Conservation (phyloP, 2,797 vertebrate species). For the Schizopygopsis pylzovi region DNA sequence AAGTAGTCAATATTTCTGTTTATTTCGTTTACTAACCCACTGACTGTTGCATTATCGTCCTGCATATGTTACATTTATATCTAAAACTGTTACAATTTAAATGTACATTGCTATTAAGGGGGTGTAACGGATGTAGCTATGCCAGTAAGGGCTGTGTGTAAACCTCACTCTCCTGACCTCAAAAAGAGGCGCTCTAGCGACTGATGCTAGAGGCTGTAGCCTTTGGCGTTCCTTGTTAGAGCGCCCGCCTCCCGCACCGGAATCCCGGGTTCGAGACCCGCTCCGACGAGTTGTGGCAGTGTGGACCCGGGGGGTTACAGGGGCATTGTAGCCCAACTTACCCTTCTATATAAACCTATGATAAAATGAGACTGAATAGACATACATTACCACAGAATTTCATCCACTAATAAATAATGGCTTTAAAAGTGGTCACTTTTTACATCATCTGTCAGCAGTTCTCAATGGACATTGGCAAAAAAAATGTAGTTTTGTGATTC, state of each 20-base stretch:
- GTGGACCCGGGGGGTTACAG: too few relatives aligned
- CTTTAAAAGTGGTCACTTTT: conserved; percentile 48
- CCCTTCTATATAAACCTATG: not conserved
- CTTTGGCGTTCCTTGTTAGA: too few relatives aligned
- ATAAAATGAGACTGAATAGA: not conserved
- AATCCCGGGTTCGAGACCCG: too few relatives aligned
- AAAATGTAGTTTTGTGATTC: conserved; percentile 41
- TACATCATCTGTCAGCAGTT: conserved; percentile 56
- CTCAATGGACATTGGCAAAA: conserved; percentile 42
- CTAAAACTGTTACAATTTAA: not conserved
- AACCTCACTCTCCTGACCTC: too few relatives aligned
- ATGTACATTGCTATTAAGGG: not conserved
- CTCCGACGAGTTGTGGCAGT: too few relatives aligned
- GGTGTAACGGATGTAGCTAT: too few relatives aligned
- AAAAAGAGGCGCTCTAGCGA: too few relatives aligned
- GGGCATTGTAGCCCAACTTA: not conserved
- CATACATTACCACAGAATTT: conserved; percentile 15
- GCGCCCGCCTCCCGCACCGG: too few relatives aligned
- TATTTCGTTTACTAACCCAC: not conserved
- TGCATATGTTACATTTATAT: not conserved
- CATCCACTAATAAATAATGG: conserved; percentile 50
- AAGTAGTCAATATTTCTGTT: not conserved
- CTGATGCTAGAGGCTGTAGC: too few relatives aligned
- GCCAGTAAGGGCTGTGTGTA: too few relatives aligned
- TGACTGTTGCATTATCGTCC: not conserved